Base-by-base conservation (phyloP, 1,140 invertebrate species). In the Bombus vancouverensis region DNA sequence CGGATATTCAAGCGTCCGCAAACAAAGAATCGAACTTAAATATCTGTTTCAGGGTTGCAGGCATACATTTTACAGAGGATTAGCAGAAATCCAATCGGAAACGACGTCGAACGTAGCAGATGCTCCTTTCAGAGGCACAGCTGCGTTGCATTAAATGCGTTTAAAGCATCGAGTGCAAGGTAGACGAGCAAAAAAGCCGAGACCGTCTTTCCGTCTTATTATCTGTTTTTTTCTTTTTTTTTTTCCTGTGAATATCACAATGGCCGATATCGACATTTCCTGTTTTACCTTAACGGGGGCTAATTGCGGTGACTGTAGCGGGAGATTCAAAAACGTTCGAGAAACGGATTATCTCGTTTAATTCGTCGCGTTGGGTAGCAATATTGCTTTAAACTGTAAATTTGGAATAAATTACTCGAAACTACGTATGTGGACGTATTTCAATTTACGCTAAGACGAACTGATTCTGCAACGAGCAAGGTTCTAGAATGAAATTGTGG, bases 1-100 rank as follows among this genome's bases (percentile, higher is more conserved):
- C 2, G 34, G 2, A 28, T 6, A 0, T 9, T 39, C 22, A 0
- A 70, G 3, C 6, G 15, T 39, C 4, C 2, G 0, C 3, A 2
- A 39, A 28, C 22, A 6, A 39, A 10, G 9, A 2, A 3, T 34
- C 12, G 25, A 13, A 39, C 37, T 10, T 9, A 0, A 70, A 12
- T 28, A 28, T 70, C 0, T 4, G 3, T 1, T 2, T 5, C n/a
- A 66, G 2, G 3, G 2, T 18, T 18, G 13, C 0, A 3, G 34
- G 13, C 13, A 0, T 3, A 9, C 1, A 28, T 68, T 37, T 73
- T 18, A 4, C 8, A 73, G 5, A 15, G 18, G 25, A 74, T 34
- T 74, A 47, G 1, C 42, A 74, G 42, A 47, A 47, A 47, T 15
- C 28, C 42, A 74, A 4, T n/a, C n/a, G 72, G n/a, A 74, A 47